Percentiles rank a stretch among this genome's conserved stretches.
phyloP scores from a whole-genome alignment of 2,797 vertebrate species.

The Corythornis leucogaster region DNA sequence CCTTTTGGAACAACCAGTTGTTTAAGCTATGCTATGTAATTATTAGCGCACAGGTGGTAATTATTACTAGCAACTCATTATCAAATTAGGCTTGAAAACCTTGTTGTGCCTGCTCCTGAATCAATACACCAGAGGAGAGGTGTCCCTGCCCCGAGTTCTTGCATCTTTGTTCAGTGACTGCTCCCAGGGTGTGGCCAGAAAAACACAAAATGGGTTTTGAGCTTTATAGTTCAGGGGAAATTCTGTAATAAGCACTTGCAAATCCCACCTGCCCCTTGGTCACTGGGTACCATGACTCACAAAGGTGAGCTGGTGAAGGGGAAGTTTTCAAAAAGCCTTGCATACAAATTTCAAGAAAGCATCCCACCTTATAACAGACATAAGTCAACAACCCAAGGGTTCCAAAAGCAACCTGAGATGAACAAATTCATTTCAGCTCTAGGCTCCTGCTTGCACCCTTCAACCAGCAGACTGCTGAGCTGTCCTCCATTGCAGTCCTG shows the following conservation, averaged over 20 bases:
- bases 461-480: not conserved
- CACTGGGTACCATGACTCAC: not conserved
- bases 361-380: not conserved
- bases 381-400: not conserved
- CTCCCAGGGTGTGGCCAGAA: not conserved
- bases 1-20: not conserved
- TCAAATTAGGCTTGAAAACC: slow-evolving; percentile 40
- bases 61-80: slow-evolving; percentile 23
- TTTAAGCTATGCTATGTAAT: not conserved
- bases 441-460: not conserved
- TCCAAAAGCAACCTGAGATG: not conserved
- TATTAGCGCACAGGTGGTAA: not conserved
- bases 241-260: not conserved
- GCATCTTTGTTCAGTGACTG: not conserved
- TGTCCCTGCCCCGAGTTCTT: not conserved
- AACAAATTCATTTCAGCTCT: not conserved
- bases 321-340: not conserved
- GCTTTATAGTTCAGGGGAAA: not conserved
- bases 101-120: slow-evolving; percentile 20
- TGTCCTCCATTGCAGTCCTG: not conserved
- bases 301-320: not conserved
- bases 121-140: not conserved
- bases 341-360: not conserved
- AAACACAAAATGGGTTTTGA: not conserved
- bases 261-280: not conserved